Percentiles rank a stretch among this genome's conserved stretches.
Conservation (phyloP, 2,797 vertebrate genomes). For the Thaleichthys pacificus region DNA sequence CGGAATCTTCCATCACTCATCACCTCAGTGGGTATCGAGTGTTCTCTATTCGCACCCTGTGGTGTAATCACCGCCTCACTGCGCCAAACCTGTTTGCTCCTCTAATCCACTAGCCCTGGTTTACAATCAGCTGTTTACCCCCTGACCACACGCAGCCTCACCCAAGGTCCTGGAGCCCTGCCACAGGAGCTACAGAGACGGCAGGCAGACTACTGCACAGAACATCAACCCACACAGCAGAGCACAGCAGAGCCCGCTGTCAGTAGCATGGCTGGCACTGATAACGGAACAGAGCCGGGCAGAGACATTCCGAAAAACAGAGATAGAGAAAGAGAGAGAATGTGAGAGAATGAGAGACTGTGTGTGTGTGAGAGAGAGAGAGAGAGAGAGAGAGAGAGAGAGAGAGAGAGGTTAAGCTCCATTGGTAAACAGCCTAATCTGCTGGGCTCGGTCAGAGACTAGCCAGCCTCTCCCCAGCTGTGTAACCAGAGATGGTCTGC, state of each 20-base stretch:
- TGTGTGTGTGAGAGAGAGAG: neutral
- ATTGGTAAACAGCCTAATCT: slow-evolving; percentile 10
- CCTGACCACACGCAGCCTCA: neutral
- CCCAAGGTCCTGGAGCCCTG: neutral
- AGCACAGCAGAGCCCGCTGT: slow-evolving; percentile 26
- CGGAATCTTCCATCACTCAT: neutral
- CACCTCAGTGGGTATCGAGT: neutral
- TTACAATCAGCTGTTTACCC: slow-evolving; percentile 30
- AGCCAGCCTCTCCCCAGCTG: neutral
- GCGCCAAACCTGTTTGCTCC: slow-evolving; percentile 35
- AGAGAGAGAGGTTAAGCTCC: neutral
- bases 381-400: neutral
- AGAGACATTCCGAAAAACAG: slow-evolving; percentile 22
- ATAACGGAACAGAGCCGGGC: slow-evolving; percentile 46
- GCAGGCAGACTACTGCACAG: slow-evolving; percentile 34
- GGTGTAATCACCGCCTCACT: slow-evolving; percentile 4
- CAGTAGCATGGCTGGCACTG: slow-evolving; percentile 36
- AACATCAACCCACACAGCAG: slow-evolving; percentile 15
- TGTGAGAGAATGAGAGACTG: too few species aligned
- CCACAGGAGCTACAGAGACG: neutral
- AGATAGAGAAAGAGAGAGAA: slow-evolving; percentile 15
- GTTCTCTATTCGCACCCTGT: neutral
- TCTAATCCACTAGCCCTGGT: slow-evolving; percentile 41
- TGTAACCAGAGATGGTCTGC: neutral
- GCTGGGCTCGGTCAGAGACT: neutral